A percentile compares a stretch with the other conserved stretches of the same genome.
These are phyloP conservation scores for Rhyacophila brunnea DNA, from an alignment of 1,140 invertebrate species.

Conservation along the genomic window DNA sequence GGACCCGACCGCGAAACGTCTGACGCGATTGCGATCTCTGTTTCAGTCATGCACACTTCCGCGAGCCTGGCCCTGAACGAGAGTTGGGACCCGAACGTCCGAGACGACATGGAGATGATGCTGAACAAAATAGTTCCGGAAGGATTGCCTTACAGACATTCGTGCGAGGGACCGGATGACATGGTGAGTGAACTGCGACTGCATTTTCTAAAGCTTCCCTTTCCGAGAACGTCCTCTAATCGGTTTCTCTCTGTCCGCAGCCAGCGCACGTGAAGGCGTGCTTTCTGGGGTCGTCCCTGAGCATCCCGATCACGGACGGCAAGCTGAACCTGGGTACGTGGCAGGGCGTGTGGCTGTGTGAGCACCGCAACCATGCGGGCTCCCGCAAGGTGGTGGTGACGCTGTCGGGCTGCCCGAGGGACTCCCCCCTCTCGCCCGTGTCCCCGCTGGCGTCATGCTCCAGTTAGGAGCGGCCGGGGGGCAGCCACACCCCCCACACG, in stretches of 20 bases:
- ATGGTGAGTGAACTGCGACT: slow-evolving; percentile 70
- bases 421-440: slow-evolving; percentile 78
- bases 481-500: slow-evolving; percentile 50
- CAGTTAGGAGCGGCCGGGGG: slow-evolving; percentile 71
- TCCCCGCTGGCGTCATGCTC: slow-evolving; percentile 85
- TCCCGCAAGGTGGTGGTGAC: slow-evolving; percentile 89
- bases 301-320: slow-evolving; percentile 93
- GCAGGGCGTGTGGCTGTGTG: slow-evolving; percentile 98
- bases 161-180: slow-evolving; percentile 96
- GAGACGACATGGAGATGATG: slow-evolving; percentile 99
- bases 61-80: slow-evolving; percentile 95
- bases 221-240: slow-evolving; percentile 1
- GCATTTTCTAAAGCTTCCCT: no score
- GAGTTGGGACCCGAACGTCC: slow-evolving; percentile 96
- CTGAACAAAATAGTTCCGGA: slow-evolving; percentile 97
- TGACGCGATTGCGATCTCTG: slow-evolving; percentile 7
- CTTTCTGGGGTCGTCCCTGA: slow-evolving; percentile 92
- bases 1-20: no score
- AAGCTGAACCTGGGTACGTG: slow-evolving; percentile 93
- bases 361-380: slow-evolving; percentile 93
- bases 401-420: slow-evolving; percentile 82
- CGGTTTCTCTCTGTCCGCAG: slow-evolving; percentile 55
- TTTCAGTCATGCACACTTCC: slow-evolving; percentile 94
- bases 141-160: slow-evolving; percentile 91
- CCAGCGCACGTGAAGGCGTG: slow-evolving; percentile 96